phyloP scores from a whole-genome alignment of 2,797 vertebrate species.

The Molossus alvarezi region DNA sequence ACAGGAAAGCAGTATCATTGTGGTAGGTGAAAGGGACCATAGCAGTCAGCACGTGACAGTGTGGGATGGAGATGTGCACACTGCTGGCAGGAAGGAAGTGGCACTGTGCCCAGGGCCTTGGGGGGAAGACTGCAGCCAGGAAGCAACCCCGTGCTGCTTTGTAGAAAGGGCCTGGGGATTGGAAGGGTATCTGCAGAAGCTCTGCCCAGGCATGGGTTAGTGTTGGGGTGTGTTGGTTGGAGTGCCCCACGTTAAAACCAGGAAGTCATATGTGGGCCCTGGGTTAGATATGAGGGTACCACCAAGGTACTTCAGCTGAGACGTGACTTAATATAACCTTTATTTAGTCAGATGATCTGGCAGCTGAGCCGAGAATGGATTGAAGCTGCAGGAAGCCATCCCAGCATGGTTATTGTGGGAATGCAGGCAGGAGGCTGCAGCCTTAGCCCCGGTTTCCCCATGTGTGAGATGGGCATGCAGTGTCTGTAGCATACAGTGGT shows the following conservation, averaged over 20 bases:
- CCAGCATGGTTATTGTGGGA: neutral
- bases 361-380: neutral
- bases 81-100: neutral
- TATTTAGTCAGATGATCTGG: neutral
- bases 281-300: neutral
- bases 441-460: neutral
- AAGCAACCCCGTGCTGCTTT: neutral
- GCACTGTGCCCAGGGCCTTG: neutral
- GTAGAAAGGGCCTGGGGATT: neutral
- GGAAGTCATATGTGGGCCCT: neutral
- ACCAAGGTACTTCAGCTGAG: neutral
- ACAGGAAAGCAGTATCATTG: neutral
- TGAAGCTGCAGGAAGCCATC: neutral
- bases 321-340: neutral
- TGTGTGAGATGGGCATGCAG: neutral
- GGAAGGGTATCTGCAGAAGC: neutral
- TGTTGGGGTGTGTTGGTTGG: neutral
- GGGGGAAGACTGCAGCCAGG: neutral
- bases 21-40: neutral
- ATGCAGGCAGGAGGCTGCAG: neutral
- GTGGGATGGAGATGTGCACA: neutral
- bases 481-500: neutral
- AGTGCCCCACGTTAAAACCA: neutral
- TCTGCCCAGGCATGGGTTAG: accelerated
- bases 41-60: neutral